These are phyloP conservation scores for Strigamia maritima DNA, from an alignment of 2,888 invertebrate genomes.

Conservation along the genomic window DNA sequence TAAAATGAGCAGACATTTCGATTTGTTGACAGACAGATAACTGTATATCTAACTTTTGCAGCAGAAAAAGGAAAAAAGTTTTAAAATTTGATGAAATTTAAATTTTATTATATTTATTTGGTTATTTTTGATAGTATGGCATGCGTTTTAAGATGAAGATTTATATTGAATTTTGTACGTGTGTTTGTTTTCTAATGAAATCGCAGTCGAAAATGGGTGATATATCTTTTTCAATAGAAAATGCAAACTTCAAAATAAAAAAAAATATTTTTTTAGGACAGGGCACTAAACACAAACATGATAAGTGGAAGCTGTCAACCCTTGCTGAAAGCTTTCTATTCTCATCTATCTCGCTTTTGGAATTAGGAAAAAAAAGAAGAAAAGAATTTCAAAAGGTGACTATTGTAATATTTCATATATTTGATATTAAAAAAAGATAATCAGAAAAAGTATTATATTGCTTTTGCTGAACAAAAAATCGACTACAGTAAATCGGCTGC, in stretches of 20 bases:
- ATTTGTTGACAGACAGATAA: not conserved
- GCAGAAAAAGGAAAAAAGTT: not conserved
- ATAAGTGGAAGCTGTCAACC: conserved; percentile 6
- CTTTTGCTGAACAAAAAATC: too few species aligned
- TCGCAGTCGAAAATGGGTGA: not conserved
- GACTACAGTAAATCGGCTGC: too few species aligned
- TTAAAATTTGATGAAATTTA: not conserved
- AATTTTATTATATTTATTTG: not conserved
- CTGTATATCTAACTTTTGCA: not conserved
- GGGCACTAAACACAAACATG: not conserved
- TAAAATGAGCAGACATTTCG: not conserved
- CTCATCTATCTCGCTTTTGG: not conserved
- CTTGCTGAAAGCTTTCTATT: not conserved
- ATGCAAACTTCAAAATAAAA: not conserved
- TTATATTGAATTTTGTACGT: not conserved
- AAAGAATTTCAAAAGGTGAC: not conserved
- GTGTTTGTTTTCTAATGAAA: too few species aligned
- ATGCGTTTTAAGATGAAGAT: not conserved
- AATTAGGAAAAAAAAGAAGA: not conserved
- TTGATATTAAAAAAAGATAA: too few species aligned
- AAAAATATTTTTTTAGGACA: not conserved
- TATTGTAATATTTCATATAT: not conserved
- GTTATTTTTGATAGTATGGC: not conserved
- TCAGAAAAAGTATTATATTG: too few species aligned
- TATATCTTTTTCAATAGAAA: not conserved